These are phyloP conservation scores for Paramormyrops kingsleyae DNA, from an alignment of 2,113 vertebrate genomes.

Conservation along the genomic window DNA sequence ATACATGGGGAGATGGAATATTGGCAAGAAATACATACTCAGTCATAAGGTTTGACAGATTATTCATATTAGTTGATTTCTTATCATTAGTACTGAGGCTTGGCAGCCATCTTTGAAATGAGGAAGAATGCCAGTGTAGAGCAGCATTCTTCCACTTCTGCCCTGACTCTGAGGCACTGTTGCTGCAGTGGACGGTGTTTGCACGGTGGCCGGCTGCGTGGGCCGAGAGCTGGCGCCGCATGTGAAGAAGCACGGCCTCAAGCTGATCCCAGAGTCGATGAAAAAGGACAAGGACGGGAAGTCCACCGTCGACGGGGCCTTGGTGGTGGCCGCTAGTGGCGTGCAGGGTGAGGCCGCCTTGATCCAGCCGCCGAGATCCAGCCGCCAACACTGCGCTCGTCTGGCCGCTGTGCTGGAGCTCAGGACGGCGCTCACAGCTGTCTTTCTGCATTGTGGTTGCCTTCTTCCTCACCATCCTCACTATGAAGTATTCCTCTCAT, in stretches of 20 bases:
- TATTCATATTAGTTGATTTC: neutral
- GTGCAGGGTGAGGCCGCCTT: conserved; percentile 72
- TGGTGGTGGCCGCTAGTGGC: conserved; percentile 93
- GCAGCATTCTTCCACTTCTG: neutral
- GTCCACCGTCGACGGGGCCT: conserved; percentile 83
- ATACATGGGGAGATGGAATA: neutral
- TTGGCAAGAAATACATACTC: neutral
- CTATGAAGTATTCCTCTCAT: no score
- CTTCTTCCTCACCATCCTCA: neutral
- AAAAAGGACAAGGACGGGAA: conserved; percentile 89
- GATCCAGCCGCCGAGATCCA: no score
- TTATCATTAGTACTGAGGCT: neutral
- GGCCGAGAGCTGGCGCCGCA: conserved; percentile 88
- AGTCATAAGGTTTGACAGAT: neutral
- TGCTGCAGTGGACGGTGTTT: conserved; percentile 83
- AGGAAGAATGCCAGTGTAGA: neutral
- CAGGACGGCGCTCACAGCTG: neutral
- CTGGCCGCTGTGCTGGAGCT: neutral
- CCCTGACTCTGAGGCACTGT: conserved; percentile 18
- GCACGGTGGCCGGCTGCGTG: conserved; percentile 75
- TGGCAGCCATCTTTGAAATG: neutral
- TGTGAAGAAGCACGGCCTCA: conserved; percentile 88
- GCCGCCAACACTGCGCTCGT: neutral
- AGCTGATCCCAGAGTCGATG: conserved; percentile 91
- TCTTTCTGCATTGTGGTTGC: neutral